phyloP scores from a whole-genome alignment of 2,113 vertebrate species.

The Stictonetta naevosa region DNA sequence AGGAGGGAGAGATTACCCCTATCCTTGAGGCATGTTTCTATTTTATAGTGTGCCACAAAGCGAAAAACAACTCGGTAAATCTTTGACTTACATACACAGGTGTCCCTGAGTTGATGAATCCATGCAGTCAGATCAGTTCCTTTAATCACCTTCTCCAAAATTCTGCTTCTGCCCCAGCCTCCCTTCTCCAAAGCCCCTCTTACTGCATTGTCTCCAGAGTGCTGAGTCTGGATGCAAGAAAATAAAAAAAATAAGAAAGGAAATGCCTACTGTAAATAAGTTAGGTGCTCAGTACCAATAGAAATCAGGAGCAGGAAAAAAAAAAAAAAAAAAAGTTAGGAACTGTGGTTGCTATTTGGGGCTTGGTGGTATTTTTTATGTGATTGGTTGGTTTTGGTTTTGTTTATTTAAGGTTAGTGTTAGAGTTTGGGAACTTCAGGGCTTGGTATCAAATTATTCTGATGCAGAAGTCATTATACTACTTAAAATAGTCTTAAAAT shows the following conservation, averaged over 20 bases:
- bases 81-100: neutral
- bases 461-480: neutral
- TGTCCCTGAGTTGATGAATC: neutral
- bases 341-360: neutral
- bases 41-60: neutral
- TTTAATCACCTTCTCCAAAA: neutral
- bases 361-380: neutral
- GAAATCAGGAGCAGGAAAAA: neutral
- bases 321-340: neutral
- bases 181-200: neutral
- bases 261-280: neutral
- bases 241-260: neutral
- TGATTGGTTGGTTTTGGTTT: neutral
- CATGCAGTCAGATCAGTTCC: accelerated
- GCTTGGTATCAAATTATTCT: neutral
- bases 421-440: neutral
- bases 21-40: neutral
- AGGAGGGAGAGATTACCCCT: neutral
- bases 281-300: neutral
- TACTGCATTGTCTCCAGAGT: neutral
- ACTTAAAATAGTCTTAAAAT: neutral
- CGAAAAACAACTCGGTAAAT: neutral
- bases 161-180: neutral
- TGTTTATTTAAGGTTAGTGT: neutral
- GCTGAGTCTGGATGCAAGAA: neutral